Evolutionary conservation across 1,140 invertebrate species (phyloP).

Genomic region (Stratiolaelaps scimitus): DNA sequence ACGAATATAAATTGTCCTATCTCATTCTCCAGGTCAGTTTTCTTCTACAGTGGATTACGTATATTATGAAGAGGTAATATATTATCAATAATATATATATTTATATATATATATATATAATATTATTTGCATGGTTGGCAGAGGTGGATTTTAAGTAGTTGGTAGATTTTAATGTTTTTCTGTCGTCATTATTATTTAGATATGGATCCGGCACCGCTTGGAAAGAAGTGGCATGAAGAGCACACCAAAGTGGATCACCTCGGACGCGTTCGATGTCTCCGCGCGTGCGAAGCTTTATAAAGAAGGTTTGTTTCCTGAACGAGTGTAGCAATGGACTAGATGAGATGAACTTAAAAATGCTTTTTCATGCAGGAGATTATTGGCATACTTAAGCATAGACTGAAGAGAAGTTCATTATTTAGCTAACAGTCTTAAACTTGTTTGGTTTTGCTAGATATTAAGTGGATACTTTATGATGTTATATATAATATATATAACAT

Average conservation of each 20-base stretch:
- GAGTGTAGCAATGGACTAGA: neutral
- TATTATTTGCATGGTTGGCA: too few relatives aligned
- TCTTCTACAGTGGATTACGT: too few relatives aligned
- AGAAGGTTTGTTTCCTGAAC: neutral
- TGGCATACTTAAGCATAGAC: neutral
- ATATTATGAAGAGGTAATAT: too few relatives aligned
- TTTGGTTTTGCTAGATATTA: slow-evolving; percentile 38
- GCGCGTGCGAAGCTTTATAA: slow-evolving; percentile 30
- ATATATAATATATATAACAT: too few relatives aligned
- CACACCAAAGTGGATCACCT: slow-evolving; percentile 35
- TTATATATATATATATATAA: too few relatives aligned
- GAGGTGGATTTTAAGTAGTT: too few relatives aligned
- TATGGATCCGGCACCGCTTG: slow-evolving; percentile 1
- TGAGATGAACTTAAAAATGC: too few relatives aligned
- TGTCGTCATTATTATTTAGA: slow-evolving; percentile 10
- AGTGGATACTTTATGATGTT: slow-evolving; percentile 56
- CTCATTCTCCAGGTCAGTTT: too few relatives aligned
- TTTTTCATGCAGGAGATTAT: too few relatives aligned
- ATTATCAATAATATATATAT: too few relatives aligned
- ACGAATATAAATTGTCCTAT: too few relatives aligned
- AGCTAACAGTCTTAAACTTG: neutral
- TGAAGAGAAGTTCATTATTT: slow-evolving; percentile 7
- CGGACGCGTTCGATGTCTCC: slow-evolving; percentile 31
- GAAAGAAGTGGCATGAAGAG: slow-evolving; percentile 18
- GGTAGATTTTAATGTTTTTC: too few relatives aligned